Percentiles rank a stretch among this genome's conserved stretches.
These are phyloP conservation scores for Podarcis lilfordi DNA, from an alignment of 2,797 vertebrate genomes.

Conservation along the genomic window DNA sequence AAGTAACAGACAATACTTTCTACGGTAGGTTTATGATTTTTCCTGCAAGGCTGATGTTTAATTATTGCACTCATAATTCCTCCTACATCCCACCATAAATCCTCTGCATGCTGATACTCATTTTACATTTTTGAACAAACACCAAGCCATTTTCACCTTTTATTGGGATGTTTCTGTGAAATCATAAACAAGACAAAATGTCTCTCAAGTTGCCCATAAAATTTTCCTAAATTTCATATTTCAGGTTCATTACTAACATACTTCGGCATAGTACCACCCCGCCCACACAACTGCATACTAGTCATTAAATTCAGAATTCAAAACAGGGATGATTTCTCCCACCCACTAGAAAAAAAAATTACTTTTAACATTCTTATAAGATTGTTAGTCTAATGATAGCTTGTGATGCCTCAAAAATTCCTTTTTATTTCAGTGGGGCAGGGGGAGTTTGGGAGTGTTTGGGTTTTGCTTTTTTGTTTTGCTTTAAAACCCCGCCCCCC, in stretches of 20 bases:
- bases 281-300: background rate
- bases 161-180: background rate
- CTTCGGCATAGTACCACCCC: background rate
- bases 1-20: background rate
- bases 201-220: background rate
- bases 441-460: no score
- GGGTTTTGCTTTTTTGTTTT: no score
- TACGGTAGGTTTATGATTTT: background rate
- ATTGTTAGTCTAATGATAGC: background rate
- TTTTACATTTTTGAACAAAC: background rate
- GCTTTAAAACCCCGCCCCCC: background rate
- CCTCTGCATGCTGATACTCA: background rate
- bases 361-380: background rate
- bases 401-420: background rate
- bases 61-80: background rate
- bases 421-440: background rate
- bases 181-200: slow-evolving; percentile 32
- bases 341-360: no score
- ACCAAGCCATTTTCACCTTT: slow-evolving; percentile 1
- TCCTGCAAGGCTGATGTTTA: background rate
- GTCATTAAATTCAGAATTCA: background rate
- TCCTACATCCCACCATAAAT: background rate
- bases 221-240: background rate
- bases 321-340: background rate
- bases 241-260: background rate